Conservation (phyloP, 2,888 invertebrate genomes). For the Carpatolechia fugitivella region DNA sequence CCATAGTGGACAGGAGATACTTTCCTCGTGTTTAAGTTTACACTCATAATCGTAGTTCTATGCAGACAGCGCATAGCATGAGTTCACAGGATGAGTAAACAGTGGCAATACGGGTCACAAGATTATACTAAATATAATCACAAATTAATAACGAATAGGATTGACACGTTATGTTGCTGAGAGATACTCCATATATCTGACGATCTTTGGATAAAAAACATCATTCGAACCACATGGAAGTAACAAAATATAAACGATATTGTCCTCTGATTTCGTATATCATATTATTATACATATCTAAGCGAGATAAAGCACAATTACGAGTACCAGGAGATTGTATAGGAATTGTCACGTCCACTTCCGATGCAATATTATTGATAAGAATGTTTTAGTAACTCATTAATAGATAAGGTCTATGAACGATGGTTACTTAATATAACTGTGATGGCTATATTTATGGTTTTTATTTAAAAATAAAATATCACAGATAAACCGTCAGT, state of each 20-base stretch:
- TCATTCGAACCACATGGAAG: neutral
- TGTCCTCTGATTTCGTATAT: neutral
- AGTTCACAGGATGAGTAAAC: neutral
- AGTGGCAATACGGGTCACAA: neutral
- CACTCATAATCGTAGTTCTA: too few species aligned
- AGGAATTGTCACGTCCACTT: conserved; percentile 1
- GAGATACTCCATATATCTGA: neutral
- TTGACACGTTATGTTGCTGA: neutral
- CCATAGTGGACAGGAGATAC: neutral
- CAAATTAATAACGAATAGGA: neutral
- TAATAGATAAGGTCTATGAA: neutral
- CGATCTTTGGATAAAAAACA: neutral
- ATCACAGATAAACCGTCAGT: too few species aligned
- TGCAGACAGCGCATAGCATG: too few species aligned
- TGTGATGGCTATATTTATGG: too few species aligned
- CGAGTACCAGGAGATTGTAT: neutral
- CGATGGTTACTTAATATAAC: too few species aligned
- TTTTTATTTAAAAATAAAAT: too few species aligned
- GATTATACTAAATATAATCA: neutral
- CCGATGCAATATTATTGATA: conserved; percentile 1
- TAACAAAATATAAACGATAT: neutral
- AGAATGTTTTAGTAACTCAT: neutral
- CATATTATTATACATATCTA: neutral
- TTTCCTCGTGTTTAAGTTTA: neutral
- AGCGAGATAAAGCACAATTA: neutral